Percentiles rank a stretch among this genome's conserved stretches.
phyloP scores from a whole-genome alignment of 2,113 vertebrate species.

The Sorex fumeus region DNA sequence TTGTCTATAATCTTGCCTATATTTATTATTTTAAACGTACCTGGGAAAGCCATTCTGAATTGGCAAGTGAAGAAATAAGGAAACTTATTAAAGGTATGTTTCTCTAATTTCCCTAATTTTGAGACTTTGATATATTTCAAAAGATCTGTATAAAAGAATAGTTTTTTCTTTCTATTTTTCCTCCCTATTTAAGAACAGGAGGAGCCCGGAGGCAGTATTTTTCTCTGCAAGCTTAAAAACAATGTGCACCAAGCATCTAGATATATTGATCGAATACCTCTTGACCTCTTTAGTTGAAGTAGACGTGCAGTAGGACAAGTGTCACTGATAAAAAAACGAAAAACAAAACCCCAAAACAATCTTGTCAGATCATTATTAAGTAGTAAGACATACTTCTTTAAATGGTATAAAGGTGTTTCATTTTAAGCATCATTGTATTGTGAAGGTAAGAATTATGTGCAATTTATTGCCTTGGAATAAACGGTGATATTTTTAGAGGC shows the following conservation, averaged over 20 bases:
- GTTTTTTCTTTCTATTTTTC: constrained; percentile 27
- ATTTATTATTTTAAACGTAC: constrained; percentile 39
- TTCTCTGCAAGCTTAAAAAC: neutral
- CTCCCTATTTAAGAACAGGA: neutral
- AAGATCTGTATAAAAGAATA: neutral
- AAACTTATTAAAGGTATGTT: constrained; percentile 40
- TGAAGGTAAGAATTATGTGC: constrained; percentile 72
- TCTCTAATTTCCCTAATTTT: constrained; percentile 11
- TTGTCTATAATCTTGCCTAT: neutral
- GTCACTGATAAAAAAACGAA: constrained; percentile 52
- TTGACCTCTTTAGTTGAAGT: constrained; percentile 37
- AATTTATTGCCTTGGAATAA: constrained; percentile 65
- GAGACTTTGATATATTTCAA: constrained; percentile 9
- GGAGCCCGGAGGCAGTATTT: neutral
- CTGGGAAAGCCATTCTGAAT: neutral
- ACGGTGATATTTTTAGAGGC: too few species aligned
- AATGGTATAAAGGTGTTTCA: constrained; percentile 62
- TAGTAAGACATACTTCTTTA: constrained; percentile 44
- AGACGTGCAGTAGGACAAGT: constrained; percentile 10
- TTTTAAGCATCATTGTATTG: constrained; percentile 76
- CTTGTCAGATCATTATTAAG: constrained; percentile 56
- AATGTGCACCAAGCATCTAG: neutral
- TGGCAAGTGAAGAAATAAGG: neutral
- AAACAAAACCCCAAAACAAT: neutral
- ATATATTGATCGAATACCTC: constrained; percentile 6